Evolutionary conservation across 2,888 invertebrate genomes (phyloP).

Genomic region (Sesia apiformis): DNA sequence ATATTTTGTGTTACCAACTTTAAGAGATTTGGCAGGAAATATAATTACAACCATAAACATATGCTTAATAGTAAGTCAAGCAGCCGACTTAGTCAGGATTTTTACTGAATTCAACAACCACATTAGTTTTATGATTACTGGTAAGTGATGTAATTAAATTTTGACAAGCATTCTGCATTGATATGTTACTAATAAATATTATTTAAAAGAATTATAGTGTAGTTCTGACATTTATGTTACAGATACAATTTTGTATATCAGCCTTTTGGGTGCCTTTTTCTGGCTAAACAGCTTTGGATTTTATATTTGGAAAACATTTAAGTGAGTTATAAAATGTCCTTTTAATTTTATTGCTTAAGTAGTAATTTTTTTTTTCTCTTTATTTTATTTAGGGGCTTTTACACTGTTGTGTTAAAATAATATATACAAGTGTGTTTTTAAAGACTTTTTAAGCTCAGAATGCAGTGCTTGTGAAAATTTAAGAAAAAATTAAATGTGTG

Average conservation of each 20-base stretch:
- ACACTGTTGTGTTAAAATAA: too few relatives aligned
- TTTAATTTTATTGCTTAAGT: too few relatives aligned
- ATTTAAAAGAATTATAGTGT: background rate
- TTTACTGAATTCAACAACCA: conserved; percentile 88
- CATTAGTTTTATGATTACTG: conserved; percentile 85
- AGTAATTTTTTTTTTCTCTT: too few relatives aligned
- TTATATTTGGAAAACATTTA: conserved; percentile 91
- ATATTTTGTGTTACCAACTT: conserved; percentile 87
- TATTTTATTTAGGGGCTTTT: too few relatives aligned
- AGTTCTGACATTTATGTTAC: conserved; percentile 33
- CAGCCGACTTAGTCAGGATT: conserved; percentile 84
- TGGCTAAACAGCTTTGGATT: conserved; percentile 91
- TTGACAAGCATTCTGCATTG: background rate
- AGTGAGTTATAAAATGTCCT: conserved; percentile 53
- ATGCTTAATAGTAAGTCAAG: conserved; percentile 84
- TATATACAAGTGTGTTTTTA: too few relatives aligned
- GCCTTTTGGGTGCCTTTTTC: conserved; percentile 86
- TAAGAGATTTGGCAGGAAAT: conserved; percentile 88
- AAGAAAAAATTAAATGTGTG: too few relatives aligned
- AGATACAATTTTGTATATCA: conserved; percentile 86
- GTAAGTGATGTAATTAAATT: conserved; percentile 48
- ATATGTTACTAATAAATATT: background rate
- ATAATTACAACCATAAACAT: conserved; percentile 87
- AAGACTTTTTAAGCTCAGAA: too few relatives aligned
- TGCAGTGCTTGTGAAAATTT: too few relatives aligned